These are phyloP conservation scores for Himalopsyche tibetana DNA, from an alignment of 2,888 invertebrate genomes.

Conservation along the genomic window DNA sequence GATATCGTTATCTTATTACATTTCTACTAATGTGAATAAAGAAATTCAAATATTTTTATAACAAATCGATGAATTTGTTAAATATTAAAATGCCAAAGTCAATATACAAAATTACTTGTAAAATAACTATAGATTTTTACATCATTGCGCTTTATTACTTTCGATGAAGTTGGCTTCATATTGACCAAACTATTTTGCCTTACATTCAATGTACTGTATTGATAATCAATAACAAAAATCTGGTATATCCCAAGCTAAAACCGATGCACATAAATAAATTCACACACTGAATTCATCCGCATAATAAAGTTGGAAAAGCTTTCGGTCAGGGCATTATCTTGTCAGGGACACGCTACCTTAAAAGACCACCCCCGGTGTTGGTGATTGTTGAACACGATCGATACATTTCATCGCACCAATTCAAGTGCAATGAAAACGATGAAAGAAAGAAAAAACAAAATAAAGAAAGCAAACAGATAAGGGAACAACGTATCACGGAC, in stretches of 20 bases:
- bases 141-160: no score
- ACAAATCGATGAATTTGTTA: no score
- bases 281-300: conserved; percentile 23
- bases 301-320: conserved; percentile 9
- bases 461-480: conserved; percentile 38
- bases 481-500: conserved; percentile 52
- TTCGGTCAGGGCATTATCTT: conserved; percentile 18
- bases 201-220: no score
- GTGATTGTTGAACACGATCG: conserved; percentile 44
- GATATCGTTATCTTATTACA: no score
- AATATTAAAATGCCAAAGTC: no score
- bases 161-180: no score
- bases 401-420: conserved; percentile 48
- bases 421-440: conserved; percentile 38
- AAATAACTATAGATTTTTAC: no score
- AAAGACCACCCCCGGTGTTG: conserved; percentile 59
- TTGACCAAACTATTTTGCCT: no score
- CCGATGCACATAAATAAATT: conserved; percentile 22
- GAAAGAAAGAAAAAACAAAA: conserved; percentile 45
- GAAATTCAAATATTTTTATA: no score
- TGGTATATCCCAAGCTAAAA: neutral
- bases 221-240: neutral
- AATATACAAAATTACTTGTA: no score
- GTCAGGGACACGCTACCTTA: conserved; percentile 35
- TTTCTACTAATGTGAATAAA: no score